Base-by-base conservation (phyloP, 2,888 invertebrate species). In the Brenthis daphne region DNA sequence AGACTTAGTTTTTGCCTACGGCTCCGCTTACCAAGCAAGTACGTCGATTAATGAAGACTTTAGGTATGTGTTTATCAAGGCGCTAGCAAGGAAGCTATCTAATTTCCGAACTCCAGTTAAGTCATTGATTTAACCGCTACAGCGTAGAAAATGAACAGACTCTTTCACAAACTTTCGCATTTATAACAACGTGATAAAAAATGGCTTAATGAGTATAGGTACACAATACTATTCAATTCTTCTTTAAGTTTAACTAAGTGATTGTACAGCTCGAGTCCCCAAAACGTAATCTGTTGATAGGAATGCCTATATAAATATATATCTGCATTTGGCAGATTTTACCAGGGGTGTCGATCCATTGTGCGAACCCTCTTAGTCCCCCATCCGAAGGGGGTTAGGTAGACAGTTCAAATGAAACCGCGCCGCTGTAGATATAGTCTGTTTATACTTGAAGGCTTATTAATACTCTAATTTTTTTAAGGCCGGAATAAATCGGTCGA, bases 341-440 rank as follows among this genome's bases (percentile, higher is more conserved):
- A 86, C 77, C 80, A 84, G 81, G 89, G 90, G 86, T 84, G 61
- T 80, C 83, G 85, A 82, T 84, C 87, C 81, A 89, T 92, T 92
- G 90, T 92, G 82, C 82, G 82, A 84, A 89, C 91, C 91, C 91
- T 90, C 90, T 87, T 86, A 85, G 79, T 78, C 79, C 79, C 75
- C 83, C 85, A 79, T 79, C 83, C 83, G 83, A 88, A 87, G 87
- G 86, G 85, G 81, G 82, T 79, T 82, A 74, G 65, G 69, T 70
- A 68, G 67, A 58, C 47, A 57, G 66, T 53, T 66, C 58, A 64
- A 70, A 65, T 57, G 65, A 67, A 69, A 71, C 57, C 68, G 48
- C 37, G 54, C 54, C 24, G 58, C 61, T 50, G 33, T 37, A 63
- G 47, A 29, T 54, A 56, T 48, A 47, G 24, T 48, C 14, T 20